Evolutionary conservation across 2,888 invertebrate species (phyloP), one percentile per base, ranked within the genome.

Genomic region (Alcis repandata): DNA sequence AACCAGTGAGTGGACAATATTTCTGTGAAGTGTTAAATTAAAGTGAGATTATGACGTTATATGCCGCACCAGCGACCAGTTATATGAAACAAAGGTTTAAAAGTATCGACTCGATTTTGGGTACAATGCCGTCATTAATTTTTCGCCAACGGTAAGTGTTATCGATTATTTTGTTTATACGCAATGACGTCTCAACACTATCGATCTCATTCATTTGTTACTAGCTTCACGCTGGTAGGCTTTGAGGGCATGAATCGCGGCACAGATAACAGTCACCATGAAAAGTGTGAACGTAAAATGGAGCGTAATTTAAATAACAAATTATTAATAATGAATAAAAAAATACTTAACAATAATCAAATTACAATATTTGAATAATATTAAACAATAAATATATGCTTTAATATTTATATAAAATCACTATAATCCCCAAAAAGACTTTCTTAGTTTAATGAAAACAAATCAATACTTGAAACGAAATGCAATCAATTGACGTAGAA

Each of bases 91-190:
- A 89, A 82, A 89, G 85, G 83, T 90, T 90, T 85, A 90, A 84
- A 88, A 90, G 83, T 82, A 91, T 89, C 80, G 91, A 91, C 82
- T 83, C 85, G 63, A 78, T 85, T 76, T 79, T 84, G 75, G 89
- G 80, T 87, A 92, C 88, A 82, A 95, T 95, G 95, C 95, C 95
- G 76, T 94, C 95, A 85, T 94, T 95, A 94, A 91, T 95, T 89
- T 94, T 94, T 88, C 94, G 94, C 89, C 94, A 95, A 92, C 94
- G 94, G 95, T 95, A 86, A 95, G 95, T 94, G 70, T 63, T 60
- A 80, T 79, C 75, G 70, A 76, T 72, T 68, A 62, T 69, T 75
- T 74, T 70, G 41, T 77, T 73, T 76, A 74, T 78, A 80, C 77
- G 84, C 83, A 83, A 78, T 80, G 80, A 78, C 79, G 78, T 72